These are phyloP conservation scores for Muntiacus muntjak DNA, from an alignment of 2,113 vertebrate genomes.

Conservation along the genomic window DNA sequence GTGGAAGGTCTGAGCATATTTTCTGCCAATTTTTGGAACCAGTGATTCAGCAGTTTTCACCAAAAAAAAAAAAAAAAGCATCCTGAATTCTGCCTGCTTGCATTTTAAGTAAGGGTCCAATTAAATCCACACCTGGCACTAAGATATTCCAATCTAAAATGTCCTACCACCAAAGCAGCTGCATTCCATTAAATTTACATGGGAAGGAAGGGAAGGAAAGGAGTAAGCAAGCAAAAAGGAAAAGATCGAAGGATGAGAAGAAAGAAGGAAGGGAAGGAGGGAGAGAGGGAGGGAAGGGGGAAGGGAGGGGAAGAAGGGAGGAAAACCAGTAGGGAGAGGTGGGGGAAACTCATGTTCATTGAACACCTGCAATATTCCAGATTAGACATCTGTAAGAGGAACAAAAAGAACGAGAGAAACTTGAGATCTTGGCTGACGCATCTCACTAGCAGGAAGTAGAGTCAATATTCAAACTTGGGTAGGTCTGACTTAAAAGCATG, in stretches of 20 bases:
- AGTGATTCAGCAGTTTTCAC: conserved; percentile 71
- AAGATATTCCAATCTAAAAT: conserved; percentile 52
- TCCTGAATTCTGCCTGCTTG: conserved; percentile 67
- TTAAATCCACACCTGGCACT: conserved; percentile 68
- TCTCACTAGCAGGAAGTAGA: not conserved
- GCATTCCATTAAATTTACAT: conserved; percentile 27
- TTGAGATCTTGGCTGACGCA: not conserved
- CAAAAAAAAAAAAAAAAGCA: not conserved
- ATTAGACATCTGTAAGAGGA: not conserved
- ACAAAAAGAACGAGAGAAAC: not conserved
- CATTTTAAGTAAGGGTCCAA: conserved; percentile 66
- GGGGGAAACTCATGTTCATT: not conserved
- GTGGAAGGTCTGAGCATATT: conserved; percentile 57
- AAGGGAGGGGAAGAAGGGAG: not conserved
- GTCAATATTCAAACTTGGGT: not conserved
- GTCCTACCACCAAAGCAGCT: conserved; percentile 57
- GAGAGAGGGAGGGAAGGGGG: no score
- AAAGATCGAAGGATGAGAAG: not conserved
- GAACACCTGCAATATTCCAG: not conserved
- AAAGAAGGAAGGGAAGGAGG: no score
- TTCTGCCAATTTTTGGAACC: conserved; percentile 62
- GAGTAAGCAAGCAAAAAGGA: not conserved
- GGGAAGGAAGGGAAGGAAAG: not conserved
- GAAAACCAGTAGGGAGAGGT: not conserved
- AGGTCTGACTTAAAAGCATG: not conserved